phyloP scores from a whole-genome alignment of 2,797 vertebrate species.

The Pseudopleuronectes americanus region DNA sequence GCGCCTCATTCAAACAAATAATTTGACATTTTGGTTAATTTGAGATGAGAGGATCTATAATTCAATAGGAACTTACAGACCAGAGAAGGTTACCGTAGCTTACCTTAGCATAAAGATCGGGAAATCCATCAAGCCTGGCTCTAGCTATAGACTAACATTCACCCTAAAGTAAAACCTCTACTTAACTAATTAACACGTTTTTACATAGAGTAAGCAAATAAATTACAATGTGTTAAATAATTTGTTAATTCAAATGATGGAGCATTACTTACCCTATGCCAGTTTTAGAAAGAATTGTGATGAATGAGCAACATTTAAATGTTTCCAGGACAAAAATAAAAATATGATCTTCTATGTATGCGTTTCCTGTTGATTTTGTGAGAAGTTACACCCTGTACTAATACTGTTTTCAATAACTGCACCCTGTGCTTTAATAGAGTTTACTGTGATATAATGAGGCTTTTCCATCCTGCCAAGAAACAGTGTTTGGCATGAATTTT shows the following conservation, averaged over 20 bases:
- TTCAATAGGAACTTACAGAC: neutral
- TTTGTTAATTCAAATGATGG: constrained; percentile 7
- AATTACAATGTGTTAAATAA: neutral
- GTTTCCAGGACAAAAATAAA: constrained; percentile 6
- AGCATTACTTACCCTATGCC: neutral
- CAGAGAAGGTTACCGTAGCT: neutral
- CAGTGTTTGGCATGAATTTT: constrained; percentile 31
- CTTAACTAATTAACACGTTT: neutral
- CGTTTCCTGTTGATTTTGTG: constrained; percentile 2
- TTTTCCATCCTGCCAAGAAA: constrained; percentile 32
- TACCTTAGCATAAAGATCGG: neutral
- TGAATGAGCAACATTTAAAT: constrained; percentile 1
- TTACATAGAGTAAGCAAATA: neutral
- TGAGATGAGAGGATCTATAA: constrained; percentile 3
- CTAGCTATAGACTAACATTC: neutral
- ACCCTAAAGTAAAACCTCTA: neutral
- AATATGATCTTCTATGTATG: neutral
- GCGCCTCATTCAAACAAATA: neutral
- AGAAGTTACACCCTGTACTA: neutral
- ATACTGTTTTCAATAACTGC: constrained; percentile 8
- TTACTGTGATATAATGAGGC: constrained; percentile 19
- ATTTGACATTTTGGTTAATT: constrained; percentile 8
- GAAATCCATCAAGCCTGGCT: neutral
- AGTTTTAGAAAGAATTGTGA: neutral
- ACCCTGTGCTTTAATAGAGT: constrained; percentile 22